phyloP scores from a whole-genome alignment of 2,888 invertebrate species.

The Eurois occulta region DNA sequence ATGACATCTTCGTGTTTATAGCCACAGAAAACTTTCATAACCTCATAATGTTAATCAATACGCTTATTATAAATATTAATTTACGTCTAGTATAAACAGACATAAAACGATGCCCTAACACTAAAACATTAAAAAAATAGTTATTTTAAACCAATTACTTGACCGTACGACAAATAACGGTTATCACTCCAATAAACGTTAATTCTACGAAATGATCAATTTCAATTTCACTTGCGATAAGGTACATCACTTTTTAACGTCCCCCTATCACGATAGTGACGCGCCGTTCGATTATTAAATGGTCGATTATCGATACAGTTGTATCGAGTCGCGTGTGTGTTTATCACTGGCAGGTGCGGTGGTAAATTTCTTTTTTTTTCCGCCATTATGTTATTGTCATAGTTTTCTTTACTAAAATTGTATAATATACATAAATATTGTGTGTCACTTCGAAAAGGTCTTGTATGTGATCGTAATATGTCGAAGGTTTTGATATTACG shows the following conservation, averaged over 20 bases:
- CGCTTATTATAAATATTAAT: slow-evolving; percentile 43
- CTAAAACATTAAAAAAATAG: neutral
- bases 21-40: slow-evolving; percentile 37
- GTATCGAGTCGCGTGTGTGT: slow-evolving; percentile 83
- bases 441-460: slow-evolving; percentile 64
- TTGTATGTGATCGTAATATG: slow-evolving; percentile 50
- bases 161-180: slow-evolving; percentile 66
- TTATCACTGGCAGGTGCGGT: slow-evolving; percentile 78
- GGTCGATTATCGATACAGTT: slow-evolving; percentile 82
- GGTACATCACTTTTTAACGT: slow-evolving; percentile 76
- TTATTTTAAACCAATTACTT: slow-evolving; percentile 59
- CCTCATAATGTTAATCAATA: slow-evolving; percentile 43
- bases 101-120: slow-evolving; percentile 26
- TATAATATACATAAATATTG: slow-evolving; percentile 54
- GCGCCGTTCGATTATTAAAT: slow-evolving; percentile 75
- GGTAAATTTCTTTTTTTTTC: slow-evolving; percentile 64
- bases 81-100: slow-evolving; percentile 19
- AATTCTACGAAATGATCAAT: slow-evolving; percentile 73
- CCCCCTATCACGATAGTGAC: slow-evolving; percentile 79
- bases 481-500: slow-evolving; percentile 43
- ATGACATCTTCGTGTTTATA: slow-evolving; percentile 48
- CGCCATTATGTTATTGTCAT: slow-evolving; percentile 67
- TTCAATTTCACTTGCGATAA: slow-evolving; percentile 78
- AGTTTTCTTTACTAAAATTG: slow-evolving; percentile 58
- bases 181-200: slow-evolving; percentile 65